Evolutionary conservation across 1,140 invertebrate species (phyloP).

Genomic region (Ericerus pela): DNA sequence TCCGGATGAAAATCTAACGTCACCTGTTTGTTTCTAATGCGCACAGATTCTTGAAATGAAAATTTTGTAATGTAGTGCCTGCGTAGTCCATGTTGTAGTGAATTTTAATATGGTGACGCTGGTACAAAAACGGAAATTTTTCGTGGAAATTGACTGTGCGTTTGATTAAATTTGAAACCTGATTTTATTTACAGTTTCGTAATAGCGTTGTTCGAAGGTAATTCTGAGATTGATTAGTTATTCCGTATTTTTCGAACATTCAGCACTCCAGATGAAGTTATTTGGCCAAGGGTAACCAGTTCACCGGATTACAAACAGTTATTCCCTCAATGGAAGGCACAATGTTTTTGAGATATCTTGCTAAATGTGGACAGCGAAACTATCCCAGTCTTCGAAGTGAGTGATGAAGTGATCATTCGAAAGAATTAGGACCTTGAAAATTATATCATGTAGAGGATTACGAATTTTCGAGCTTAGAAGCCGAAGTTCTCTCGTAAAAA

Average conservation of each 20-base stretch:
- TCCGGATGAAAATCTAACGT: too few relatives aligned
- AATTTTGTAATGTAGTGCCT: too few relatives aligned
- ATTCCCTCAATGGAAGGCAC: constrained; percentile 71
- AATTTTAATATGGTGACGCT: neutral
- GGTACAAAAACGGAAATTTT: neutral
- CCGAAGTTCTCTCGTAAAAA: too few relatives aligned
- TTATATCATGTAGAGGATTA: too few relatives aligned
- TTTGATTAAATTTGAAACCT: too few relatives aligned
- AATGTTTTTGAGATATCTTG: constrained; percentile 37
- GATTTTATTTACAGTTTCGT: constrained; percentile 46
- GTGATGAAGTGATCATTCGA: neutral
- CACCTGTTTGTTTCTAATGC: too few relatives aligned
- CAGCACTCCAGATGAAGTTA: constrained; percentile 70
- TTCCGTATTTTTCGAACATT: constrained; percentile 83
- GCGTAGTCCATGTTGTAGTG: too few relatives aligned
- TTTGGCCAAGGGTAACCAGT: constrained; percentile 68
- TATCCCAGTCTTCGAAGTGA: neutral
- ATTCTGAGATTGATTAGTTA: constrained; percentile 93
- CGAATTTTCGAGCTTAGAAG: too few relatives aligned
- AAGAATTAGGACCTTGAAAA: neutral
- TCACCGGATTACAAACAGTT: constrained; percentile 75
- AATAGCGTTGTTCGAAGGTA: constrained; percentile 78
- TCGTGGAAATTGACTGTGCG: too few relatives aligned
- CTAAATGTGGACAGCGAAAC: constrained; percentile 23
- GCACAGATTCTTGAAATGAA: too few relatives aligned